phyloP scores from a whole-genome alignment of 2,113 vertebrate genomes.

The Egretta garzetta region DNA sequence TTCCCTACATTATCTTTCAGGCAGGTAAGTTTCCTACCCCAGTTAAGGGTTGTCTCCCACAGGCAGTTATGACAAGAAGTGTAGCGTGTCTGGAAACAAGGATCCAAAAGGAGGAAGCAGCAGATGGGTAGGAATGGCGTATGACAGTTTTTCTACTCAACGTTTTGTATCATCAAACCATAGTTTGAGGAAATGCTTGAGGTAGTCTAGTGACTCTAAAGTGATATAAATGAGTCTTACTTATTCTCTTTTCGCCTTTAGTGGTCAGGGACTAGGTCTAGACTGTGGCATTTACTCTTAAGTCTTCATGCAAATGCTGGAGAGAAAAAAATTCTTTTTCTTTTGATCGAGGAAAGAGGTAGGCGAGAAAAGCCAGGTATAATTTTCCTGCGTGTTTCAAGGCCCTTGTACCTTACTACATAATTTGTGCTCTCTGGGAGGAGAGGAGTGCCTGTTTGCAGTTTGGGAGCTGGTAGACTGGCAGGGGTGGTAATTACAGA shows the following conservation, averaged over 20 bases:
- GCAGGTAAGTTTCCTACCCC: neutral
- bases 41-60: neutral
- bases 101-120: neutral
- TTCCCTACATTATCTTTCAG: neutral
- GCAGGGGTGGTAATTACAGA: neutral
- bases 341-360: neutral
- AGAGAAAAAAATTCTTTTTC: neutral
- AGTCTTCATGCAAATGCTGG: neutral
- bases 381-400: neutral
- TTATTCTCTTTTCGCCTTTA: neutral
- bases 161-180: neutral
- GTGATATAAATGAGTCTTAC: neutral
- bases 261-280: neutral
- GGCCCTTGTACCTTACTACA: neutral
- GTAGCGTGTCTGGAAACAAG: neutral
- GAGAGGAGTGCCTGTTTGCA: neutral
- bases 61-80: neutral
- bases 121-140: neutral
- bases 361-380: neutral
- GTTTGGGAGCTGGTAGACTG: neutral
- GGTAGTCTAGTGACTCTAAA: neutral
- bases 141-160: neutral
- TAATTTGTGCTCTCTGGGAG: neutral
- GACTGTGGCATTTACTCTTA: neutral
- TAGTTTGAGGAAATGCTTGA: neutral